A percentile compares a stretch with the other conserved stretches of the same genome.
These are phyloP conservation scores for Trachelus tabidus DNA, from an alignment of 2,888 invertebrate genomes.

Conservation along the genomic window DNA sequence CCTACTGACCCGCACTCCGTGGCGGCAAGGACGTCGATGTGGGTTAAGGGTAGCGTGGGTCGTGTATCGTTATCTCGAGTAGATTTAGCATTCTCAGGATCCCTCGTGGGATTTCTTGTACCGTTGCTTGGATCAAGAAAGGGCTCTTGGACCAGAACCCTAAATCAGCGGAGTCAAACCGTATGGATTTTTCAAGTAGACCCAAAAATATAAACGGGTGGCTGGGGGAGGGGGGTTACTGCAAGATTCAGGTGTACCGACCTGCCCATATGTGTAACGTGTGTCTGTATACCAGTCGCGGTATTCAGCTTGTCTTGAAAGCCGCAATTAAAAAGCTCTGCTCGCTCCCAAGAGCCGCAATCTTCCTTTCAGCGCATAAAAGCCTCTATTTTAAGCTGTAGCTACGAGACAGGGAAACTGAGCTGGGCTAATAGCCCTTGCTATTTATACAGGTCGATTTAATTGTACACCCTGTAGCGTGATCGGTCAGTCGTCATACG, in stretches of 20 bases:
- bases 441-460: conserved; percentile 31
- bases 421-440: conserved; percentile 37
- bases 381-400: conserved; percentile 46
- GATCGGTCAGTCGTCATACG: not conserved
- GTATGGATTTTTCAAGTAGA: not conserved
- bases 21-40: not conserved
- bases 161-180: not conserved
- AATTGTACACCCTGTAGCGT: not conserved
- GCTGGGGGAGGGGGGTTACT: not conserved
- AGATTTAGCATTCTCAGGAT: not conserved
- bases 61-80: not conserved
- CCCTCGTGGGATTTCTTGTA: not conserved
- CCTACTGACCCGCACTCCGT: not conserved
- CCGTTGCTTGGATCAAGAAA: not conserved
- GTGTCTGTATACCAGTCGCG: not conserved
- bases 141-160: not conserved
- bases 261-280: not conserved
- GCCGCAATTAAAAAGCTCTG: conserved; percentile 37
- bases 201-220: not conserved
- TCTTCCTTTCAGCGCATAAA: conserved; percentile 42
- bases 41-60: not conserved
- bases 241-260: not conserved
- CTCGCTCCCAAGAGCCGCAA: conserved; percentile 23
- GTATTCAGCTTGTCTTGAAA: conserved; percentile 34
- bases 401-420: conserved; percentile 43